Conservation (phyloP, 1,140 invertebrate genomes). For the Kradibia gibbosae region DNA sequence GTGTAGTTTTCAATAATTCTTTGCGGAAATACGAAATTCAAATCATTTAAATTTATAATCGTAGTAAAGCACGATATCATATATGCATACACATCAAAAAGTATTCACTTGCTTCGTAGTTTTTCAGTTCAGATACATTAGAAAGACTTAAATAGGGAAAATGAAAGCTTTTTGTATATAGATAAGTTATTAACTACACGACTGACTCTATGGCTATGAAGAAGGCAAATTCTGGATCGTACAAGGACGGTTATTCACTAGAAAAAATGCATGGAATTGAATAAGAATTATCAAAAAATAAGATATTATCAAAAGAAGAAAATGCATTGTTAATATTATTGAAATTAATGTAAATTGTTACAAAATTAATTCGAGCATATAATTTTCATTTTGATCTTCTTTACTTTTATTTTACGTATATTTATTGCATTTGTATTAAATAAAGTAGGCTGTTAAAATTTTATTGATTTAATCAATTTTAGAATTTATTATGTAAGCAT, state of each 20-base stretch:
- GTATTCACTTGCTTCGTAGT: not conserved
- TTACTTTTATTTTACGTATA: too few relatives aligned
- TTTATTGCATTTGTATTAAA: too few relatives aligned
- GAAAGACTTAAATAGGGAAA: not conserved
- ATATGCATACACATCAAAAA: not conserved
- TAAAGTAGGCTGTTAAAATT: too few relatives aligned
- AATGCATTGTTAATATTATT: too few relatives aligned
- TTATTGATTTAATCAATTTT: too few relatives aligned
- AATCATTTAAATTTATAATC: not conserved
- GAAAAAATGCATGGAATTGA: slow-evolving; percentile 36
- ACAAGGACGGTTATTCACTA: not conserved
- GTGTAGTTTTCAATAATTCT: not conserved
- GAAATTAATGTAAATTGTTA: too few relatives aligned
- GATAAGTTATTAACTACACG: not conserved
- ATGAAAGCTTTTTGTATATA: not conserved
- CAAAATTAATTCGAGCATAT: too few relatives aligned
- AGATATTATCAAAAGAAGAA: too few relatives aligned
- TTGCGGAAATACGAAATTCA: not conserved
- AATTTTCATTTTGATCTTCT: too few relatives aligned
- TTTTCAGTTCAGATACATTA: not conserved
- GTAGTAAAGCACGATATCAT: not conserved
- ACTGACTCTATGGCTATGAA: not conserved
- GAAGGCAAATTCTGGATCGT: not conserved
- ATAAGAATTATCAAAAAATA: not conserved
- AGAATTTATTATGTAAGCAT: too few relatives aligned